Base-by-base conservation (phyloP, 2,888 invertebrate species). In the Rhingia rostrata region DNA sequence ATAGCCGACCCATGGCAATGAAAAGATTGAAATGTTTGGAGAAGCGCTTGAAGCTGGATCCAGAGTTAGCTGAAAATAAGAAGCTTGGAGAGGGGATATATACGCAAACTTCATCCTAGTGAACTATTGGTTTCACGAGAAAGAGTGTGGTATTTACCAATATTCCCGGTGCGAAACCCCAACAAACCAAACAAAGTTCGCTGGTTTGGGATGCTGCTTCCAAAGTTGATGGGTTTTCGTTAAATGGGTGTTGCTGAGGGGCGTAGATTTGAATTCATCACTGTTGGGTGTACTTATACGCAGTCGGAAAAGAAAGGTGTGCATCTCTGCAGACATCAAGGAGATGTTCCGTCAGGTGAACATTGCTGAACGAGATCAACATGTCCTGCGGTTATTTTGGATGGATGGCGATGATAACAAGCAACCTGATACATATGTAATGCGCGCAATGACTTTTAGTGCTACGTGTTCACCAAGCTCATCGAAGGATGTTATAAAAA, bases 161-260 rank as follows among this genome's bases (percentile, higher is more conserved):
- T 85, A 22, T 86, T 83, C 47, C 47, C 70, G 9, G 80, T 86
- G 4, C 58, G 10, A 14, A 87, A 89, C 64, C 86, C 87, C 0
- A 88, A 88, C 32, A 89, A 89, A 56, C 87, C 86, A 41, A 73
- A 69, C 9, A 41, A 41, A 41, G 41, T 88, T 2, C 77, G 89
- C 51, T 89, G 2, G 89, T 89, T 0, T 89, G 86, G 83, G 89
- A 90, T 72, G 89, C 90, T 9, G 89, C 89, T 3, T 88, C 88
- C 0, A 54, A 83, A 51, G 37, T 64, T 41, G 47, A 87, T 9
- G 89, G 88, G 6, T 53, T 87, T 2, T 87, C 87, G 7, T 64
- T 90, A n/a, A 90, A 90, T 72, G 86, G 87, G 22, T 81, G n/a
- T 67, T 91, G 9, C n/a, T n/a, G 9, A 85, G 86, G 7, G 90